These are phyloP conservation scores for Amazona vittata DNA, from an alignment of 2,113 vertebrate genomes.

Conservation along the genomic window DNA sequence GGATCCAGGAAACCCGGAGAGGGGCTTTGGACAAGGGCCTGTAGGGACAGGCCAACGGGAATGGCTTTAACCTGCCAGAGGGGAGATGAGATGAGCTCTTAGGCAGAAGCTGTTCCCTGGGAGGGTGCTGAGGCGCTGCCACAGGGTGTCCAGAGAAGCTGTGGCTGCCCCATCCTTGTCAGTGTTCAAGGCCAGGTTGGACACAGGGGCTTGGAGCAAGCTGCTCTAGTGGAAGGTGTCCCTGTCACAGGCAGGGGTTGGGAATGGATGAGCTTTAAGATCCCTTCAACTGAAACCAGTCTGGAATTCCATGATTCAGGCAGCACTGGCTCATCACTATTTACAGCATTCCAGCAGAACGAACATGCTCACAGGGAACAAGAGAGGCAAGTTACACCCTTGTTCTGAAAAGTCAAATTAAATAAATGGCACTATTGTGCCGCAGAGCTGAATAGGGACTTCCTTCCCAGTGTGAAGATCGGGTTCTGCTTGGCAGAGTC, in stretches of 20 bases:
- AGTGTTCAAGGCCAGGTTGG: too few species aligned
- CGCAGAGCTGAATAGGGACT: not conserved
- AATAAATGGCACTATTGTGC: not conserved
- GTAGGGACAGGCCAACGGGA: too few species aligned
- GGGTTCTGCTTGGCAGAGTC: not conserved
- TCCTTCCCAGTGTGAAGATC: not conserved
- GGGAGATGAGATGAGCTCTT: too few species aligned
- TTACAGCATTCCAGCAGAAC: not conserved
- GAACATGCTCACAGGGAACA: fast-evolving
- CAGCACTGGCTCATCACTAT: fast-evolving
- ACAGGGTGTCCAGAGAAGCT: too few species aligned
- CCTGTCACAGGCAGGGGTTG: not conserved
- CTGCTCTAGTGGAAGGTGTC: not conserved
- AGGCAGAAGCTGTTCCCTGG: too few species aligned
- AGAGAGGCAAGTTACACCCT: not conserved
- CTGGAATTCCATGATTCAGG: not conserved
- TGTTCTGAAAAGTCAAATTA: not conserved
- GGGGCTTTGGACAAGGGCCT: not conserved
- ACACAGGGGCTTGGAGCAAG: not conserved
- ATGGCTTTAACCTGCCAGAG: too few species aligned
- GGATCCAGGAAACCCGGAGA: too few species aligned
- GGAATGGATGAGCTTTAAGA: not conserved
- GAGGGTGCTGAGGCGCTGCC: too few species aligned
- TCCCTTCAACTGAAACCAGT: not conserved
- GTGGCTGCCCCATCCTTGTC: too few species aligned